Evolutionary conservation across 2,888 invertebrate genomes (phyloP).

Genomic region (Scaptomyza parva): DNA sequence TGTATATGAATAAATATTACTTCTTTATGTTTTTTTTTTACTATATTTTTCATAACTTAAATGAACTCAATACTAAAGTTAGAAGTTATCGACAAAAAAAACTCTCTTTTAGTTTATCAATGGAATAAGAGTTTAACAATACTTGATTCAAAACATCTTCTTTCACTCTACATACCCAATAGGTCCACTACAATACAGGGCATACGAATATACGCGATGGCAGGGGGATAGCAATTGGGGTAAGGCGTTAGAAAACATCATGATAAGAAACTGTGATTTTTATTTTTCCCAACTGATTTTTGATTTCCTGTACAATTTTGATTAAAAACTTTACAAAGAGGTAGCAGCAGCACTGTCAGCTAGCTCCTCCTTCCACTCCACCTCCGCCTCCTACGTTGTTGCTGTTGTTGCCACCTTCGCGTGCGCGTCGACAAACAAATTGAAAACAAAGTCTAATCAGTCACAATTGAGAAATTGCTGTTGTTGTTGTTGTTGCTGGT

Average conservation of each 20-base stretch:
- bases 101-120: no score
- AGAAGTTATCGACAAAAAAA: not conserved
- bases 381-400: not conserved
- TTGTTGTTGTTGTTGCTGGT: conserved; percentile 13
- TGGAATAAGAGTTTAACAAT: not conserved
- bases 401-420: conserved; percentile 26
- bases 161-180: not conserved
- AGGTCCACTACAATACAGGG: conserved; percentile 5
- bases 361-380: not conserved
- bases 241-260: conserved; percentile 72
- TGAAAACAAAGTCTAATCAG: conserved; percentile 80
- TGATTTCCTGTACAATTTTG: conserved; percentile 83
- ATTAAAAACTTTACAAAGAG: conserved; percentile 74
- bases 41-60: not conserved
- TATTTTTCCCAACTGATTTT: conserved; percentile 79
- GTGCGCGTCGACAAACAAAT: conserved; percentile 62
- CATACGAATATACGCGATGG: conserved; percentile 22
- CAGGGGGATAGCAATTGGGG: conserved; percentile 71
- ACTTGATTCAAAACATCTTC: not conserved
- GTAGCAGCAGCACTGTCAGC: conserved; percentile 39
- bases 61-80: no score
- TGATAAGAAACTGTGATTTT: conserved; percentile 81
- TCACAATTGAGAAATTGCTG: conserved; percentile 74
- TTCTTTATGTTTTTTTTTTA: not conserved
- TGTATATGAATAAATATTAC: not conserved